phyloP scores from a whole-genome alignment of 2,888 invertebrate genomes.

The Drosophila affinis region DNA sequence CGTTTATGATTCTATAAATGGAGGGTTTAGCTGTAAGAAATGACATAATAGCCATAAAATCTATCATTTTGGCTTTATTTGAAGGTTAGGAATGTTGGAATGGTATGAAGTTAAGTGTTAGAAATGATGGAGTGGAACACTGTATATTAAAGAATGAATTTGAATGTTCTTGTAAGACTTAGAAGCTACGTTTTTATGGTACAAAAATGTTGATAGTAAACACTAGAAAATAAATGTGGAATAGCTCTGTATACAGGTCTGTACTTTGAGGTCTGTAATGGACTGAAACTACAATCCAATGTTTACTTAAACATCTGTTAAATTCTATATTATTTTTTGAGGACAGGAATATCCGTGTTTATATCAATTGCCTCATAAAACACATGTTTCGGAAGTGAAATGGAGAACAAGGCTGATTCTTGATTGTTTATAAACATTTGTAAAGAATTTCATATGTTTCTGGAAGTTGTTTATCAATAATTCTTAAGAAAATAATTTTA shows the following conservation, averaged over 20 bases:
- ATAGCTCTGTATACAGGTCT: background rate
- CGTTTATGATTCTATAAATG: background rate
- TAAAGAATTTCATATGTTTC: background rate
- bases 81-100: background rate
- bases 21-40: background rate
- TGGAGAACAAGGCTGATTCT: background rate
- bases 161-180: too few relatives aligned
- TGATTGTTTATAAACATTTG: background rate
- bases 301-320: background rate
- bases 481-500: background rate
- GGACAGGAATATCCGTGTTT: background rate
- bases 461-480: background rate
- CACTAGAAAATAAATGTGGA: accelerated
- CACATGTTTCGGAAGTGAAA: background rate
- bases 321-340: background rate
- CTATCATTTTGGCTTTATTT: background rate
- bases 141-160: too few relatives aligned
- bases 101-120: background rate
- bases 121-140: background rate
- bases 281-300: background rate
- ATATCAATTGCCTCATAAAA: background rate
- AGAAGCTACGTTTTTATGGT: too few relatives aligned
- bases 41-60: background rate
- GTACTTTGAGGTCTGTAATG: background rate
- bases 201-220: background rate